Percentiles rank a stretch among this genome's conserved stretches.
Evolutionary conservation across 1,140 invertebrate species (phyloP).

Genomic region (Diprion similis): DNA sequence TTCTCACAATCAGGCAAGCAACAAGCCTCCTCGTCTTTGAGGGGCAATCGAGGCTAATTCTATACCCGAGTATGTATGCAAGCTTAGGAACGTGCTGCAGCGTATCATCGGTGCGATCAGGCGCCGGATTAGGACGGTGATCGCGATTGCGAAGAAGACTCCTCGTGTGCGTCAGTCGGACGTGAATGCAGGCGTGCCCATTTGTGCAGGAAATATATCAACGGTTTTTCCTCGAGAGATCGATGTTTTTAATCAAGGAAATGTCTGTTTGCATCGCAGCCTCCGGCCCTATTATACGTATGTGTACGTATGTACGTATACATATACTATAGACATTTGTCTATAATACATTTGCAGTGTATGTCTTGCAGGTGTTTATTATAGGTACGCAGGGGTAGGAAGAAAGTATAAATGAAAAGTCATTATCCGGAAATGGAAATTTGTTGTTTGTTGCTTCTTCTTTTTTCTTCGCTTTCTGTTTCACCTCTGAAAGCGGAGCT

Average conservation of each 20-base stretch:
- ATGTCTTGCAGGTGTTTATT: constrained; percentile 30
- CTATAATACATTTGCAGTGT: too few relatives aligned
- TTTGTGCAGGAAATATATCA: constrained; percentile 22
- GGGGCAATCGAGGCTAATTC: not conserved
- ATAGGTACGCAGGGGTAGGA: constrained; percentile 34
- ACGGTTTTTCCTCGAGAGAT: constrained; percentile 40
- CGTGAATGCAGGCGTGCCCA: not conserved
- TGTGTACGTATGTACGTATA: constrained; percentile 11
- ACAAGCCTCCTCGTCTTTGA: not conserved
- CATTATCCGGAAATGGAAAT: not conserved
- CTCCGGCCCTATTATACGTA: constrained; percentile 25
- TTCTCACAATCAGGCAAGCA: not conserved
- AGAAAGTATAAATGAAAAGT: constrained; percentile 2
- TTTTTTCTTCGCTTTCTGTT: too few relatives aligned
- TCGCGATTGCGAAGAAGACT: not conserved
- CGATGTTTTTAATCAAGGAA: constrained; percentile 53
- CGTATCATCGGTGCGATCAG: not conserved
- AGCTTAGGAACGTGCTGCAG: not conserved
- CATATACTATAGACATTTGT: too few relatives aligned
- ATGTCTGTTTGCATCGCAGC: constrained; percentile 43
- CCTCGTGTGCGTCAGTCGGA: not conserved
- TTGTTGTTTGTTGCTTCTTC: not conserved
- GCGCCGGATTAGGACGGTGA: not conserved
- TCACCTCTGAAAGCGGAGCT: too few relatives aligned
- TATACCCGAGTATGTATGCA: not conserved